These are phyloP conservation scores for Rotaria magnacalcarata DNA, from an alignment of 2,888 invertebrate genomes.

Conservation along the genomic window DNA sequence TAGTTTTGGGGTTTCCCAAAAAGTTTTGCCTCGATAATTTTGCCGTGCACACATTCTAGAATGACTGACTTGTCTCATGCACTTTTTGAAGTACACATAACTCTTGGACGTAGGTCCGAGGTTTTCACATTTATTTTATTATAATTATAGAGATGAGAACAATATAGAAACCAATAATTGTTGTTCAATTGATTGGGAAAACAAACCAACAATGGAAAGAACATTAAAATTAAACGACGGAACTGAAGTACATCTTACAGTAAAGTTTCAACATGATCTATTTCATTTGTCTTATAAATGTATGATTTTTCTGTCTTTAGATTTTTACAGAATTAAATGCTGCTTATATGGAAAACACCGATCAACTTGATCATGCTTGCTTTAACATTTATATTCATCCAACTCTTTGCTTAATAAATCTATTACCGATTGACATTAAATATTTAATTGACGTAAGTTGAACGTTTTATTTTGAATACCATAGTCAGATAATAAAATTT, in stretches of 20 bases:
- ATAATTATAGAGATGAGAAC: not conserved
- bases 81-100: no score
- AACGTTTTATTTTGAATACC: not conserved
- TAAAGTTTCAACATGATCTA: not conserved
- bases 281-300: no score
- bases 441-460: conserved; percentile 6
- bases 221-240: conserved; percentile 17
- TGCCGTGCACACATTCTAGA: no score
- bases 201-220: not conserved
- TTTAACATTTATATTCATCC: not conserved
- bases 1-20: no score
- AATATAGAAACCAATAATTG: not conserved
- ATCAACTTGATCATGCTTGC: not conserved
- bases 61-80: no score
- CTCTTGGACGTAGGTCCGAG: no score
- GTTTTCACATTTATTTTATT: no score
- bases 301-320: not conserved
- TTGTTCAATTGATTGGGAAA: conserved; percentile 9
- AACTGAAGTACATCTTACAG: not conserved
- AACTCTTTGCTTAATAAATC: not conserved
- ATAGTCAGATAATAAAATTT: no score
- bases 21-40: no score
- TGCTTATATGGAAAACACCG: not conserved
- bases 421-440: conserved; percentile 18
- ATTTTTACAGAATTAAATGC: not conserved